These are phyloP conservation scores for Iselma pallidipennis DNA, from an alignment of 2,888 invertebrate genomes.

Conservation along the genomic window DNA sequence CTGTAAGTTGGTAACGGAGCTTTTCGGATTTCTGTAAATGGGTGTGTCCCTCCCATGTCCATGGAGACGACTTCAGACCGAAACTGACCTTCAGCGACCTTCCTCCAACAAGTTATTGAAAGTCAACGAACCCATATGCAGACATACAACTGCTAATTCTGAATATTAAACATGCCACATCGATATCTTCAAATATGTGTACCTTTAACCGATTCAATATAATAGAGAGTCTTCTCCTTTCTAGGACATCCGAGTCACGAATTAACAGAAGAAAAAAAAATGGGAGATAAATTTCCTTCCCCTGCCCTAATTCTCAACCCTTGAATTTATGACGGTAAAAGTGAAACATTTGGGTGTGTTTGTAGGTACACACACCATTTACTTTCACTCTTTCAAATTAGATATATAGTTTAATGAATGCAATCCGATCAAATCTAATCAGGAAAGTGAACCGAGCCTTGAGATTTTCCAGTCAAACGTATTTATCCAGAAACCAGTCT, in stretches of 20 bases:
- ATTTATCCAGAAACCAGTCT: background rate
- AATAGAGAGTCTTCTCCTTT: no score
- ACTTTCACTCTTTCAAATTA: background rate
- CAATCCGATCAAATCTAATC: background rate
- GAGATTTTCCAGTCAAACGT: background rate
- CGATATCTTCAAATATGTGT: background rate
- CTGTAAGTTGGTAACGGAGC: no score
- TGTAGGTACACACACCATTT: no score
- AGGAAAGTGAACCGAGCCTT: background rate
- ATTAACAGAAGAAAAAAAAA: background rate
- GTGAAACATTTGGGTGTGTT: background rate
- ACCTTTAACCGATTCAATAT: no score
- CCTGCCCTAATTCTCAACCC: no score
- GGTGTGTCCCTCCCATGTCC: background rate
- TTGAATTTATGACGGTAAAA: background rate
- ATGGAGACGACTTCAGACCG: background rate
- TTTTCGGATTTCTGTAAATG: background rate
- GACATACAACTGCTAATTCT: constrained; percentile 33
- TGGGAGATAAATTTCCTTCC: no score
- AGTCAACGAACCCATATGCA: constrained; percentile 37
- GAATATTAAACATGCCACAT: constrained; percentile 29
- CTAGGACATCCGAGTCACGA: background rate
- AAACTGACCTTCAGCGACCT: constrained; percentile 40
- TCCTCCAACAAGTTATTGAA: constrained; percentile 26
- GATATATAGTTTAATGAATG: background rate